These are phyloP conservation scores for Tineola bisselliella DNA, from an alignment of 2,888 invertebrate species.

Conservation along the genomic window DNA sequence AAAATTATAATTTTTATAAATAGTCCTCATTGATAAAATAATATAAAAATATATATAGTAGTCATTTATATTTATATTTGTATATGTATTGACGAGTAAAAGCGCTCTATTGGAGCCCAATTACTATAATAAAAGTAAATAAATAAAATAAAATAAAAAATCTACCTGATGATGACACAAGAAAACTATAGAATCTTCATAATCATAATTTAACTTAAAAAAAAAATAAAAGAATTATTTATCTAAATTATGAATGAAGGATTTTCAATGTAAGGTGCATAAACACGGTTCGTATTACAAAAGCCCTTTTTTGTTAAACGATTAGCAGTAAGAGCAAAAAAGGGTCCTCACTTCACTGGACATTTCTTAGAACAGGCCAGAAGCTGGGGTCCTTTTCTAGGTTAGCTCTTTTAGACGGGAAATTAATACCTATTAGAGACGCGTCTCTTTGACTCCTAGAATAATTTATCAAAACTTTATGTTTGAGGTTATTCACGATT, in stretches of 20 bases:
- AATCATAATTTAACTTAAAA: neutral
- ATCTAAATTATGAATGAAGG: neutral
- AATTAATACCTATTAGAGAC: slow-evolving; percentile 49
- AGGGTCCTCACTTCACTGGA: neutral
- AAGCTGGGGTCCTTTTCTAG: slow-evolving; percentile 29
- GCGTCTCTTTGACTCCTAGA: too few species aligned
- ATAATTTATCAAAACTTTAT: too few species aligned
- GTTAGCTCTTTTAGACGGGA: slow-evolving; percentile 37
- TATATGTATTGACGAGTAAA: too few species aligned
- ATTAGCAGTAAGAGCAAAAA: neutral
- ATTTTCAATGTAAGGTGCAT: neutral
- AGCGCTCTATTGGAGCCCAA: too few species aligned
- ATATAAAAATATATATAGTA: too few species aligned
- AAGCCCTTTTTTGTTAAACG: neutral
- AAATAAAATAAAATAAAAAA: too few species aligned
- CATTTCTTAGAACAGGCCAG: slow-evolving; percentile 54
- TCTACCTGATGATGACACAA: too few species aligned
- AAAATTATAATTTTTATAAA: neutral
- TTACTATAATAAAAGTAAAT: neutral
- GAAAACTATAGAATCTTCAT: too few species aligned
- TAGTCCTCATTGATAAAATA: too few species aligned
- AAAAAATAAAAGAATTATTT: neutral
- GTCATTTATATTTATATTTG: too few species aligned
- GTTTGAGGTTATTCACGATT: too few species aligned
- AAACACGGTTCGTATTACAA: neutral